Percentiles rank a stretch among this genome's conserved stretches.
These are phyloP conservation scores for Chaunax sp. DNA, from an alignment of 2,797 vertebrate genomes.

Conservation along the genomic window DNA sequence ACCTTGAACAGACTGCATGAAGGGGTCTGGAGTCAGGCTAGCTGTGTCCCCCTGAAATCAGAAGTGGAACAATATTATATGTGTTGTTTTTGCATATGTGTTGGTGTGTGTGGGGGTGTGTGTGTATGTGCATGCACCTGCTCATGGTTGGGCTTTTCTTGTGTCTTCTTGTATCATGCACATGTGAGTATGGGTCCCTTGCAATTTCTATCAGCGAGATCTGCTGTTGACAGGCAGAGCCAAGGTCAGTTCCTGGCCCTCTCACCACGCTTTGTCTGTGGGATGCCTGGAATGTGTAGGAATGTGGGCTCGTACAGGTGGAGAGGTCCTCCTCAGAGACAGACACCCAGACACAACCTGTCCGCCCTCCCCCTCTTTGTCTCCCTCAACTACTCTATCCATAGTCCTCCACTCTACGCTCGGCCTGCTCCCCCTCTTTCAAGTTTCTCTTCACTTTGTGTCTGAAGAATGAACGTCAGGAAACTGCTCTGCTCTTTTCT, in stretches of 20 bases:
- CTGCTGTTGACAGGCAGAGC: slow-evolving; percentile 74
- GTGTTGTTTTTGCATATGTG: not conserved
- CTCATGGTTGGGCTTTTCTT: no score
- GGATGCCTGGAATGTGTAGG: slow-evolving; percentile 72
- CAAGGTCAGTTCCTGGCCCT: slow-evolving; percentile 77
- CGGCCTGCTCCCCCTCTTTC: slow-evolving; percentile 20
- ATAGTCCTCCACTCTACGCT: slow-evolving; percentile 5
- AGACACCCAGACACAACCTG: slow-evolving; percentile 51
- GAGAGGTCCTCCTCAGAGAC: slow-evolving; percentile 60
- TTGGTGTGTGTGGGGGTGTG: not conserved
- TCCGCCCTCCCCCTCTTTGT: not conserved
- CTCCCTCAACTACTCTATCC: slow-evolving; percentile 16
- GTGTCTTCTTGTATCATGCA: slow-evolving; percentile 3
- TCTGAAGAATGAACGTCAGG: slow-evolving; percentile 64
- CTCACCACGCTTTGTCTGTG: slow-evolving; percentile 77
- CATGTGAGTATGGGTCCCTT: slow-evolving; percentile 41
- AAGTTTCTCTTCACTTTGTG: slow-evolving; percentile 13
- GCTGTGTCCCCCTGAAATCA: not conserved
- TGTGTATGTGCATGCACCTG: not conserved
- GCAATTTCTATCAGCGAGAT: slow-evolving; percentile 71
- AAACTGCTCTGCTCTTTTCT: slow-evolving; percentile 55
- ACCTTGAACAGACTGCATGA: no score
- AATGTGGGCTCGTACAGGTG: slow-evolving; percentile 76
- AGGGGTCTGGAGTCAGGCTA: no score
- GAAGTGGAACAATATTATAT: not conserved